Percentiles rank a stretch among this genome's conserved stretches.
Conservation (phyloP, 2,113 vertebrate genomes). For the Labeo catla region DNA sequence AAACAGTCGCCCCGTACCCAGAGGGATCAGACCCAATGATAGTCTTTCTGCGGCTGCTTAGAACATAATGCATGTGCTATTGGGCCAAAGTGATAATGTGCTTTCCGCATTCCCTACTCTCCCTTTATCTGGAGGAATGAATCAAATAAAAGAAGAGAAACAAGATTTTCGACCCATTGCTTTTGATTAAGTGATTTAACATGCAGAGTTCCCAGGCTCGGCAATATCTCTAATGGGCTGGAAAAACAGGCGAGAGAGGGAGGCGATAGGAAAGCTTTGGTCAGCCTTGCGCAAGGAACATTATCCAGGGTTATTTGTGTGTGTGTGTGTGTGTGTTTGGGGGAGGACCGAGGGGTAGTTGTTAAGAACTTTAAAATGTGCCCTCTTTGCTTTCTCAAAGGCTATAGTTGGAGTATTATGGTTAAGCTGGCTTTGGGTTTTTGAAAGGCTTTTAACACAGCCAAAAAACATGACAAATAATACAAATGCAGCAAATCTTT, state of each 20-base stretch:
- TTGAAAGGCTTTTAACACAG: conserved; percentile 62
- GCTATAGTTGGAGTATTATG: conserved; percentile 73
- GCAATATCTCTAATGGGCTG: conserved; percentile 99
- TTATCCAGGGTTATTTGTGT: conserved; percentile 83
- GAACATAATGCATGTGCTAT: conserved; percentile 89
- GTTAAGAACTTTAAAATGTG: conserved; percentile 85
- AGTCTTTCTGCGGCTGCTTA: conserved; percentile 88
- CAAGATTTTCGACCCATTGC: conserved; percentile 99
- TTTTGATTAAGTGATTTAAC: conserved; percentile 99
- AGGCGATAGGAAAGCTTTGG: conserved; percentile 54
- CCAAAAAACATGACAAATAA: conserved; percentile 42
- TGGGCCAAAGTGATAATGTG: conserved; percentile 82
- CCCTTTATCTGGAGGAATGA: conserved; percentile 92
- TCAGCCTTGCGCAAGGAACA: conserved; percentile 81
- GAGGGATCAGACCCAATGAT: conserved; percentile 86
- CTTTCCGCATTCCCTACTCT: conserved; percentile 79
- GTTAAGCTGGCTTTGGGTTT: conserved; percentile 70
- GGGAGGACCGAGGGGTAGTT: conserved; percentile 71
- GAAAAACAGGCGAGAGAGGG: conserved; percentile 76
- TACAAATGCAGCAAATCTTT: conserved; percentile 2
- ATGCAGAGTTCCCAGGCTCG: conserved; percentile 90
- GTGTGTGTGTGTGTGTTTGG: background rate
- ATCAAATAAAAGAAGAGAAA: conserved; percentile 96
- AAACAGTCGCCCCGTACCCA: conserved; percentile 80
- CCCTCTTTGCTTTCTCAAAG: conserved; percentile 78